These are phyloP conservation scores for Diacarnus erythraeanus DNA, from an alignment of 37 sponge, comb jelly and placozoan species.

Conservation along the genomic window DNA sequence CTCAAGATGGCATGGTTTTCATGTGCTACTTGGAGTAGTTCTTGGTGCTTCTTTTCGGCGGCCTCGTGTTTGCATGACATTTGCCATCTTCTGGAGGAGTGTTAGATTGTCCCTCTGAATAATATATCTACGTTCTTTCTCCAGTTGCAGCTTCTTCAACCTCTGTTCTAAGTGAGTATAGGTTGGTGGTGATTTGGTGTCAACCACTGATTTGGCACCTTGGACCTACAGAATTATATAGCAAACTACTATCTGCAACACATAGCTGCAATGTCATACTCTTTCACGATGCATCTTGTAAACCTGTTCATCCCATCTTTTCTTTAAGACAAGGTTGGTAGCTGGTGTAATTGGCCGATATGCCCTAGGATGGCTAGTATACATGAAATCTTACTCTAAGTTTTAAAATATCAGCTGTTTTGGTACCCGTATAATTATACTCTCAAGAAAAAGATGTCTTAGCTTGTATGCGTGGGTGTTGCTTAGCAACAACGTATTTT, in stretches of 20 bases:
- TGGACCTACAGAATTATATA: constrained; percentile 34
- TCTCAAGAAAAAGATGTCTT: neutral
- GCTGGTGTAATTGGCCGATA: constrained; percentile 88
- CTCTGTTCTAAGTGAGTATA: constrained; percentile 86
- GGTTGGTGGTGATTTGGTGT: constrained; percentile 84
- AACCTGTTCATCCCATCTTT: constrained; percentile 81
- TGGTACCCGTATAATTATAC: neutral
- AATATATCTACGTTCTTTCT: constrained; percentile 79
- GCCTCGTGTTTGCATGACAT: constrained; percentile 82
- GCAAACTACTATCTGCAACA: neutral
- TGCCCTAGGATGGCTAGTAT: constrained; percentile 44
- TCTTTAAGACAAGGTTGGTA: constrained; percentile 84
- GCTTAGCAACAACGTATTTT: neutral
- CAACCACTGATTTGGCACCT: constrained; percentile 79
- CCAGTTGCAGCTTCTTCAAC: constrained; percentile 89
- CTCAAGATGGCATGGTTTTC: constrained; percentile 91
- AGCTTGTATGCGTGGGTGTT: neutral
- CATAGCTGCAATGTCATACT: constrained; percentile 32
- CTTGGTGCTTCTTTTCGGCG: constrained; percentile 74
- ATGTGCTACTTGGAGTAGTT: constrained; percentile 72
- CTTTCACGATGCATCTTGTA: constrained; percentile 73
- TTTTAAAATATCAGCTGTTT: neutral
- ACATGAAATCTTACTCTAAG: neutral
- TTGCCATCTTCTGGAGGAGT: constrained; percentile 87
- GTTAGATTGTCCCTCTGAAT: constrained; percentile 87